Evolutionary conservation across 2,888 invertebrate genomes (phyloP), one percentile per base, ranked within the genome.

Genomic region (Metacarcinus magister): DNA sequence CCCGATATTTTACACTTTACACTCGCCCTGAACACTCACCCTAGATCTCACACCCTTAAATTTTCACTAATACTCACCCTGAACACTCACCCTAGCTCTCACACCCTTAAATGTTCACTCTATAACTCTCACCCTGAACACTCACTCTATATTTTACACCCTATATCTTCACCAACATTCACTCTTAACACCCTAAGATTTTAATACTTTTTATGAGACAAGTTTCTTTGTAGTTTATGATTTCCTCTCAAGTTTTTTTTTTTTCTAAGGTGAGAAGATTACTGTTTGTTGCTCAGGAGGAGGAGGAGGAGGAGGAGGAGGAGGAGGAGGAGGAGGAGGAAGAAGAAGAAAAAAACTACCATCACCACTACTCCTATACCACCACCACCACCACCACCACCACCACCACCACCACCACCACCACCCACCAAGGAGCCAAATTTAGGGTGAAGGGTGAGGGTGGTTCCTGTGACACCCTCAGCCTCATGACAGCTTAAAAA

Each of bases 341-440:
- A 23, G 2, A 7, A 32, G 28, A 82, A 32, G 2, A 32, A 82
- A 46, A 54, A 54, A 82, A 82, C 32, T 10, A 82, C 28, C 28
- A 10, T 32, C 82, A 32, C 10, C n/a, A 67, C 82, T 28, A 32
- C 4, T 67, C 16, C 19, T 67, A 67, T 23, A 67, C 67, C 67
- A 67, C 67, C 67, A 67, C 67, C 67, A 67, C 67, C 67, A 67
- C 67, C 67, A 67, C 23, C n/a, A 67, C 67, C 67, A 67, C 67
- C n/a, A 67, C 67, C 19, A 67, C 67, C 23, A 67, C 67, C 23
- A 67, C 67, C 67, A 67, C 67, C n/a, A 67, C 67, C n/a, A 67
- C 7, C 19, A 60, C 19, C 19, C 2, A 7, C 10, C 1, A 23
- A 16, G 67, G 67, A 67, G 67, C 28, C 28, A 82, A 82, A 82